A percentile compares a stretch with the other conserved stretches of the same genome.
Evolutionary conservation across 2,888 invertebrate genomes (phyloP).

Genomic region (Megalurothrips usitatus): DNA sequence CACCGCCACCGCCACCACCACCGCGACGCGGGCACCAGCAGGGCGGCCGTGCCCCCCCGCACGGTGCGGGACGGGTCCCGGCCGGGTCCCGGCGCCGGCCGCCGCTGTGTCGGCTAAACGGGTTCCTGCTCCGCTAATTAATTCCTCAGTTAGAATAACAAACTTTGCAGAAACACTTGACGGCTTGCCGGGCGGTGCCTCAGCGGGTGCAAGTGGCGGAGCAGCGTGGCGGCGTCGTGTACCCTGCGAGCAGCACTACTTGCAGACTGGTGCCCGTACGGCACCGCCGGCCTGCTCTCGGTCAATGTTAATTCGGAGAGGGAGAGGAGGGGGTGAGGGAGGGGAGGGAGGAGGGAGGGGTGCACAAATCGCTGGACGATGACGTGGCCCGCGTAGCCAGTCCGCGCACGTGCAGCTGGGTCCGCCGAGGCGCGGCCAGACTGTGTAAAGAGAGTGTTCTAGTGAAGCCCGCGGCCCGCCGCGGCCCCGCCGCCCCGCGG

Average conservation of each 20-base stretch:
- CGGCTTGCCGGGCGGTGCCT: not conserved
- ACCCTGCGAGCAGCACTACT: not conserved
- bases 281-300: not conserved
- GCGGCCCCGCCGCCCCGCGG: not conserved
- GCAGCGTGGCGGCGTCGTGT: too few relatives aligned
- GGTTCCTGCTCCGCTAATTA: not conserved
- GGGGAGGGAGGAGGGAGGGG: not conserved
- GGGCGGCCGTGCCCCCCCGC: not conserved
- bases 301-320: not conserved
- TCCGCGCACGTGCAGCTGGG: not conserved
- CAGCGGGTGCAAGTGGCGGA: not conserved
- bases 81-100: not conserved
- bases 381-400: conserved; percentile 3
- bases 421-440: not conserved
- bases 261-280: not conserved
- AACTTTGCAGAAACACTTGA: conserved; percentile 13
- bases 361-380: conserved; percentile 10
- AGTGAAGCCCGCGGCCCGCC: not conserved
- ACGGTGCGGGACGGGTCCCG: not conserved
- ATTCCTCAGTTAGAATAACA: conserved; percentile 14
- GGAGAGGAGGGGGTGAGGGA: not conserved
- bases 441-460: not conserved
- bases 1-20: not conserved
- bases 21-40: too few relatives aligned
- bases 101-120: not conserved